A percentile compares a stretch with the other conserved stretches of the same genome.
Conservation (phyloP, 2,888 invertebrate genomes). For the Calameuta idolon region DNA sequence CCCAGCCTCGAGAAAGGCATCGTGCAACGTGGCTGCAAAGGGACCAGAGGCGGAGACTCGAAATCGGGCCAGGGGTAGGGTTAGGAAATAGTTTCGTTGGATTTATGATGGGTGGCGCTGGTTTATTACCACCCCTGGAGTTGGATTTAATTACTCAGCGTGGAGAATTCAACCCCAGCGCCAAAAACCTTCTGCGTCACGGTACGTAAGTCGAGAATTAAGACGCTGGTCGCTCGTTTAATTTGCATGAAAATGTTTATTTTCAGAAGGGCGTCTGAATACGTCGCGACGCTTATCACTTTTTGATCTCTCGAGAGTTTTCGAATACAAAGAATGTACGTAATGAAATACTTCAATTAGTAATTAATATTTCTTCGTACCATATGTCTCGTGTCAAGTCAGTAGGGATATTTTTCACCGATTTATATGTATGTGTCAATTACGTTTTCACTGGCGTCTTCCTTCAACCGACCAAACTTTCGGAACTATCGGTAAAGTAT, state of each 20-base stretch:
- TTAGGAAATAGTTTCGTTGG: slow-evolving; percentile 33
- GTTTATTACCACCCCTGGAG: slow-evolving; percentile 33
- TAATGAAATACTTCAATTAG: not conserved
- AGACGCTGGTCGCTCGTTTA: slow-evolving; percentile 10
- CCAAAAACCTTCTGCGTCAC: slow-evolving; percentile 11
- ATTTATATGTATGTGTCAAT: no score
- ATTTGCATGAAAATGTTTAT: slow-evolving; percentile 7
- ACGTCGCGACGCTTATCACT: not conserved
- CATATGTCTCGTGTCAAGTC: not conserved
- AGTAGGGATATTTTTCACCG: not conserved
- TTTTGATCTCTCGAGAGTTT: not conserved
- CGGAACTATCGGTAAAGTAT: not conserved
- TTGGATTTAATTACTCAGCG: slow-evolving; percentile 39
- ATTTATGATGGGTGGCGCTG: slow-evolving; percentile 32
- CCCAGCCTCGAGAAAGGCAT: not conserved
- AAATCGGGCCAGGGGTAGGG: not conserved
- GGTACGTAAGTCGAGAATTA: slow-evolving; percentile 7
- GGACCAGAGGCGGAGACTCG: not conserved
- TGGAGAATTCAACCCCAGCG: slow-evolving; percentile 13
- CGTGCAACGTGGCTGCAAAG: not conserved
- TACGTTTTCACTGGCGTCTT: no score
- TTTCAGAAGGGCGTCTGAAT: not conserved
- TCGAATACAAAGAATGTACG: not conserved
- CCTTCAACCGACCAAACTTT: not conserved
- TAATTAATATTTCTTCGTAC: not conserved